Evolutionary conservation across 2,888 invertebrate genomes (phyloP), one percentile per base, ranked within the genome.

Genomic region (Rotaria socialis): DNA sequence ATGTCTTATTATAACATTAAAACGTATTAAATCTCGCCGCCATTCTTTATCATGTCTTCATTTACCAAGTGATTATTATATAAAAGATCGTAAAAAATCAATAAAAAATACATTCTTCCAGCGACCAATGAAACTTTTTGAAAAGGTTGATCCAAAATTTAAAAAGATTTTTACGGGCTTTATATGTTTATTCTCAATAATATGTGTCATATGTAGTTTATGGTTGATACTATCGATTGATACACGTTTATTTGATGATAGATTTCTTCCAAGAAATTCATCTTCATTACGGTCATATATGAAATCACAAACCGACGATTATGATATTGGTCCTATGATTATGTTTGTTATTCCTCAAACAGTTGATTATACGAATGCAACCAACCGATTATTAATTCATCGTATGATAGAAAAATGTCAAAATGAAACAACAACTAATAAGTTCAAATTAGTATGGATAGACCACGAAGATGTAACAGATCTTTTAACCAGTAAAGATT

Each of bases 311-410:
- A n/a, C 24, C 4, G 24, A 80, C 3, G 24, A 80, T 24, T 80
- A 47, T 80, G 47, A 80, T n/a, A 80, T 80, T n/a, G 80, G 47
- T 80, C 80, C 80, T n/a, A n/a, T 47, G 4, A 80, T 80, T 47
- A 80, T 80, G 80, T 80, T 80, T 80, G 47, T 47, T 24, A 80
- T 80, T 24, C 80, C 80, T n/a, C 2, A 43, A 80, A 8, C 47
- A 7, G 24, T 80, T 11, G n/a, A 80, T 80, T 80, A 80, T 80
- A 2, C n/a, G 5, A 80, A 43, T 22, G 24, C 22, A n/a, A 80
- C 7, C 47, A 80, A n/a, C 14, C 43, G n/a, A n/a, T 22, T 11
- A 11, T 24, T 47, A 24, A 80, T 80, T 8, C 80, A n/a, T 47
- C 22, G 47, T n/a, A 8, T 80, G 47, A 5, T 80, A 7, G 11